phyloP scores from a whole-genome alignment of 1,140 invertebrate species.

The Drosophila cardini region DNA sequence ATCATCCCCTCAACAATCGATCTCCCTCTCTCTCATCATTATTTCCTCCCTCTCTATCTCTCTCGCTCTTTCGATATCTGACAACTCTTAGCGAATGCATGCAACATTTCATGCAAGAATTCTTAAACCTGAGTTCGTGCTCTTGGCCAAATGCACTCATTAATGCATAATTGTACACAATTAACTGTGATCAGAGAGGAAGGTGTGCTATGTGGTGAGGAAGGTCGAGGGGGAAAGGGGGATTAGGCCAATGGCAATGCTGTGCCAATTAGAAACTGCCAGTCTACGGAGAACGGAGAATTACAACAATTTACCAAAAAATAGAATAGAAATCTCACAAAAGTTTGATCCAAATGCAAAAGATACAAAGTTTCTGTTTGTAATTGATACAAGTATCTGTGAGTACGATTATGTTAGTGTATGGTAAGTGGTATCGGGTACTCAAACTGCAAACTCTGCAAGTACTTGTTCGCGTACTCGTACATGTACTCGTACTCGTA shows the following conservation, averaged over 20 bases:
- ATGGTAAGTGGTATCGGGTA: slow-evolving; percentile 36
- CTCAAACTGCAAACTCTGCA: slow-evolving; percentile 25
- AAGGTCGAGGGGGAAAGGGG: background rate
- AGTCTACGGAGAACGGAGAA: slow-evolving; percentile 58
- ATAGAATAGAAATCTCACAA: slow-evolving; percentile 16
- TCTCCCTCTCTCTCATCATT: background rate
- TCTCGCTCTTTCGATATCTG: background rate
- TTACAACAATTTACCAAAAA: slow-evolving; percentile 58
- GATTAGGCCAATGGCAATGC: slow-evolving; percentile 63
- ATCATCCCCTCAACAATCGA: slow-evolving; percentile 20
- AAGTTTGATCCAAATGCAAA: slow-evolving; percentile 39
- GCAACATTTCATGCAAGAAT: slow-evolving; percentile 80
- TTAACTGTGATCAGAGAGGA: slow-evolving; percentile 55
- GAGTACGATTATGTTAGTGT: slow-evolving; percentile 29
- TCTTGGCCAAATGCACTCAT: slow-evolving; percentile 79
- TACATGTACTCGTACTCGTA: background rate
- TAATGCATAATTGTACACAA: slow-evolving; percentile 82
- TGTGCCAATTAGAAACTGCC: slow-evolving; percentile 52
- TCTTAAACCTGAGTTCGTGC: slow-evolving; percentile 78
- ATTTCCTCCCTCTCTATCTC: background rate
- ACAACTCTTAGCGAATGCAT: slow-evolving; percentile 37
- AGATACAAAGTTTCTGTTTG: slow-evolving; percentile 37
- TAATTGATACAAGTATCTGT: slow-evolving; percentile 54
- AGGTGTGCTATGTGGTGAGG: background rate
- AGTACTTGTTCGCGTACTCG: too few species aligned